A percentile compares a stretch with the other conserved stretches of the same genome.
Conservation (phyloP, 2,797 vertebrate species). For the Malacoctenus gilli region DNA sequence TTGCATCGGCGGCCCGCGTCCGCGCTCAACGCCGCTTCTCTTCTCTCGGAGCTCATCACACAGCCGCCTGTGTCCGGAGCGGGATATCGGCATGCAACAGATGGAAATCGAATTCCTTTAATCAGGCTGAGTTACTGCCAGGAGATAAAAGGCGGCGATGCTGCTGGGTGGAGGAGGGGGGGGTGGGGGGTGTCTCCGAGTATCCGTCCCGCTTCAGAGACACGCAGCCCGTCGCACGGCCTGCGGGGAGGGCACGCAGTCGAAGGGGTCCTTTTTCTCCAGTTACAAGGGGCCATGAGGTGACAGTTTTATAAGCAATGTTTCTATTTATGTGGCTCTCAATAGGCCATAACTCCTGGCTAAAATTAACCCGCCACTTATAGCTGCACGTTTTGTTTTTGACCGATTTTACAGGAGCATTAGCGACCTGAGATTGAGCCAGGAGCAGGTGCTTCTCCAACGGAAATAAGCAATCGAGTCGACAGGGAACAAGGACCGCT, state of each 20-base stretch:
- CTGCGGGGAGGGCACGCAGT: constrained; percentile 20
- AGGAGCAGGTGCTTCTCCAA: neutral
- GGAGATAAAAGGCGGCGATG: constrained; percentile 37
- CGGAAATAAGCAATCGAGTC: too few relatives aligned
- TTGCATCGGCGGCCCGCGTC: constrained; percentile 33
- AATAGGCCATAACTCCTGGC: constrained; percentile 1
- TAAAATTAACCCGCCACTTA: constrained; percentile 7
- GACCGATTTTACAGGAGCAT: neutral
- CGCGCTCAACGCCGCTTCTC: constrained; percentile 45
- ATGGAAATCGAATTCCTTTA: constrained; percentile 72
- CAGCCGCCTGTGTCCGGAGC: constrained; percentile 60
- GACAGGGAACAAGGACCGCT: constrained; percentile 35
- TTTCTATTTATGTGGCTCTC: constrained; percentile 50
- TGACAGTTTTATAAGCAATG: constrained; percentile 53
- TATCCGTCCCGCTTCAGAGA: constrained; percentile 24
- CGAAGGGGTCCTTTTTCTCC: constrained; percentile 34
- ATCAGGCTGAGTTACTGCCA: constrained; percentile 54
- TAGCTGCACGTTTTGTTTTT: neutral
- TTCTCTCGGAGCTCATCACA: constrained; percentile 55
- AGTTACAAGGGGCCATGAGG: constrained; percentile 33
- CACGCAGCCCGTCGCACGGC: constrained; percentile 17
- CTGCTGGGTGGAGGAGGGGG: neutral
- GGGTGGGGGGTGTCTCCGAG: neutral
- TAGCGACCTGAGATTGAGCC: neutral
- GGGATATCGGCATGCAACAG: constrained; percentile 59